phyloP scores from a whole-genome alignment of 2,797 vertebrate species.

The Enteromius viviparus region DNA sequence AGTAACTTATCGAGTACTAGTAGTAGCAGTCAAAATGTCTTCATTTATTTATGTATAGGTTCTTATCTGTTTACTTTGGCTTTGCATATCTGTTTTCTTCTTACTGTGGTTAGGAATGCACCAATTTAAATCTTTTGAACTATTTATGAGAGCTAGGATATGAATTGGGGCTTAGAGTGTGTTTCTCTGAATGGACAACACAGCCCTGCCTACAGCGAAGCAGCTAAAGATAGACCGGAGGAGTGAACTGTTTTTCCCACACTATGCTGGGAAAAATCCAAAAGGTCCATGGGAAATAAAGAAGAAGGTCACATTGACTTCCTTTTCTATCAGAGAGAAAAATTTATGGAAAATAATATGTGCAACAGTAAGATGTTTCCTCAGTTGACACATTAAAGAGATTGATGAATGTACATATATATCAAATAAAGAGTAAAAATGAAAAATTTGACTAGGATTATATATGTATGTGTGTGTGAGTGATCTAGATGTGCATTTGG shows the following conservation, averaged over 20 bases:
- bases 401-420: neutral
- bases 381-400: neutral
- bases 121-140: neutral
- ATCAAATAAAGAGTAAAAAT: no score
- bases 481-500: no score
- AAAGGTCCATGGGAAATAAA: constrained; percentile 47
- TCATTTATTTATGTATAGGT: neutral
- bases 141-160: neutral
- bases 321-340: constrained; percentile 20
- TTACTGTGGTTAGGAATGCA: neutral
- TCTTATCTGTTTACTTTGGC: neutral
- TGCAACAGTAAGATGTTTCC: neutral
- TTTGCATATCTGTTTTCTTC: neutral
- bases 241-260: constrained; percentile 54
- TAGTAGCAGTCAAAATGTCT: neutral
- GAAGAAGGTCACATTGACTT: constrained; percentile 45
- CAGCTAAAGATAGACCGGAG: constrained; percentile 54
- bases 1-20: neutral
- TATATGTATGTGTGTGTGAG: no score
- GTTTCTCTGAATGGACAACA: constrained; percentile 10
- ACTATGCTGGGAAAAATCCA: constrained; percentile 40
- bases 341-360: neutral
- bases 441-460: no score
- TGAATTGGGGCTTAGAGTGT: neutral
- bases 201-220: neutral